Base-by-base conservation (phyloP, 2,888 invertebrate genomes). In the Cosmia pyralina region DNA sequence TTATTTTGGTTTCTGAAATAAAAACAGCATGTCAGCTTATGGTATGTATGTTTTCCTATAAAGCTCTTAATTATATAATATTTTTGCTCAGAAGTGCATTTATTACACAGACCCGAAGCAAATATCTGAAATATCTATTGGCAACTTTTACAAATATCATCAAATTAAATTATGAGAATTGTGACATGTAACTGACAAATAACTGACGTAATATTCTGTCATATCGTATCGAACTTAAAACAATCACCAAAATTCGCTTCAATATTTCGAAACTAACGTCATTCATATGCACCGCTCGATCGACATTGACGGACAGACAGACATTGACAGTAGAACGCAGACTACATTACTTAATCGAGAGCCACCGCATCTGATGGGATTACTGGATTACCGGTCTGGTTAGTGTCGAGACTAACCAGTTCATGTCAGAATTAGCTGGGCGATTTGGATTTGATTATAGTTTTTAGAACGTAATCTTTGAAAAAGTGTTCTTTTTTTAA, bases 281-380 rank as follows among this genome's bases (percentile, higher is more conserved):
- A 69, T 79, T 79, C 46, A 41, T 55, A 75, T 83, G 60, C 83
- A 68, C 15, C 38, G 70, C 52, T 59, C 46, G 65, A 17, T 63
- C 63, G 69, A 75, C 72, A 67, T 59, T 79, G 85, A 79, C 6
- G 22, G 83, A 76, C 72, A 50, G 60, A 13, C 28, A 28, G 62
- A 72, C 41, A 81, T 48, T 58, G 64, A 68, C 59, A 48, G 67
- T 58, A 28, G 57, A 58, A 70, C 63, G 46, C 79, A 79, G 68
- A 81, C 83, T 83, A 60, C 68, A 62, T 83, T 83, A 81, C 75
- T 68, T 70, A 70, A 83, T 74, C 83, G 80, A 83, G 80, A 71
- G 65, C 83, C 71, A 62, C 28, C 64, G 52, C 34, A 38, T 55
- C 68, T 57, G 69, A 65, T 52, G 52, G 60, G 17, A 78, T 82